phyloP scores from a whole-genome alignment of 2,888 invertebrate genomes.

The Troides oblongomaculatus region DNA sequence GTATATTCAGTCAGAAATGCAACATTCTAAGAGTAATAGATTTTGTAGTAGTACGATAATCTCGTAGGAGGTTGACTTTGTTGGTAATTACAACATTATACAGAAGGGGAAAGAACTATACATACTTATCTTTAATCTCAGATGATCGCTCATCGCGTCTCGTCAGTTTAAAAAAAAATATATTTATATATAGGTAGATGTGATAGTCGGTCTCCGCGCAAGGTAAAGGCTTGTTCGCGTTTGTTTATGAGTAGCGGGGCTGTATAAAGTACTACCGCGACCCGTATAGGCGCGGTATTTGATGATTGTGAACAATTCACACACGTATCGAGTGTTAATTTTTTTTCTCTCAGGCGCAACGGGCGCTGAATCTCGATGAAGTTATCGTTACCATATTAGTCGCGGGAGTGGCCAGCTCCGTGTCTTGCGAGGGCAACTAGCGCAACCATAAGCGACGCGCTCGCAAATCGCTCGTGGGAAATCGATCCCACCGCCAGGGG shows the following conservation, averaged over 20 bases:
- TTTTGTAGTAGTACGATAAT: no score
- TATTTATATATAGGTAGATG: no score
- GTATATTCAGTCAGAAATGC: no score
- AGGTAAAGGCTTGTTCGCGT: not conserved
- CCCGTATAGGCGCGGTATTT: slow-evolving; percentile 11
- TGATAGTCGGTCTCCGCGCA: not conserved
- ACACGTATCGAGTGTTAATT: slow-evolving; percentile 11
- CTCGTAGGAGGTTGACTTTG: no score
- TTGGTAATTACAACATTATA: no score
- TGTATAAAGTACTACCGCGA: not conserved
- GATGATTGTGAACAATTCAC: slow-evolving; percentile 16
- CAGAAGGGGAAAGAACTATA: no score
- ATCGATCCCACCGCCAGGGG: not conserved
- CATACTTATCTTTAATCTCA: no score
- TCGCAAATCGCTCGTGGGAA: slow-evolving; percentile 27
- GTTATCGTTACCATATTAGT: slow-evolving; percentile 28
- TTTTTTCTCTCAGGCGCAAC: slow-evolving; percentile 10
- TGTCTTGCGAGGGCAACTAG: slow-evolving; percentile 20
- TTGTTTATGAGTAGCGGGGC: not conserved
- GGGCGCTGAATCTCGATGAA: slow-evolving; percentile 26
- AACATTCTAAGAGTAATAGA: no score
- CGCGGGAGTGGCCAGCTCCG: slow-evolving; percentile 13
- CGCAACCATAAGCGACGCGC: slow-evolving; percentile 7
- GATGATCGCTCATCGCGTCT: no score
- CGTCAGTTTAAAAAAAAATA: no score